Percentiles rank a stretch among this genome's conserved stretches.
Conservation (phyloP, 2,113 vertebrate genomes). For the Cinclus mexicanus region DNA sequence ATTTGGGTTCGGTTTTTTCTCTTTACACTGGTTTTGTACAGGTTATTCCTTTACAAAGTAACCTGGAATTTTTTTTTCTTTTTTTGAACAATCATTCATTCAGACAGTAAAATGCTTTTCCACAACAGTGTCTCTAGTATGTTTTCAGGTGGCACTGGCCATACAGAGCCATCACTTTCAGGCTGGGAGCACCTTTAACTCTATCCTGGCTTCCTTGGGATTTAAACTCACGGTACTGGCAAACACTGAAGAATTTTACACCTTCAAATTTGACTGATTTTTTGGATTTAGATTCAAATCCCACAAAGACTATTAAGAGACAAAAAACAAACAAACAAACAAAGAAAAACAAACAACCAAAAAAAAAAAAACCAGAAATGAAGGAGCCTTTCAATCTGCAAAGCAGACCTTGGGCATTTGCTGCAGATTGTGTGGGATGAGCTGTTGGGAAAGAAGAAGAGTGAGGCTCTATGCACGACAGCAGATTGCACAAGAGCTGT, state of each 20-base stretch:
- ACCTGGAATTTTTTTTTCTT: not conserved
- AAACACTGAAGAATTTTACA: not conserved
- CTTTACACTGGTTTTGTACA: not conserved
- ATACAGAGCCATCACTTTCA: not conserved
- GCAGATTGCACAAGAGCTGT: not conserved
- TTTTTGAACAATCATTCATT: not conserved
- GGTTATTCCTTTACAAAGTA: not conserved
- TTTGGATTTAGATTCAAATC: not conserved
- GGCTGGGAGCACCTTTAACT: not conserved
- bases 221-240: not conserved
- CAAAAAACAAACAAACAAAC: not conserved
- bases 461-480: not conserved
- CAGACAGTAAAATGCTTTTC: not conserved
- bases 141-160: not conserved
- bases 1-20: not conserved
- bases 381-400: not conserved
- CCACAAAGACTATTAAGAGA: not conserved
- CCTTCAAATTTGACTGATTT: not conserved
- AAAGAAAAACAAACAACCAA: no score
- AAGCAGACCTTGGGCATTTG: not conserved
- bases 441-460: not conserved
- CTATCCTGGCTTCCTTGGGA: not conserved
- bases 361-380: not conserved
- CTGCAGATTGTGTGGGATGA: not conserved
- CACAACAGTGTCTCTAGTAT: not conserved